Evolutionary conservation across 92 coral and sea anemone species (phyloP), one percentile per base, ranked within the genome.

Genomic region (Porites lobata): DNA sequence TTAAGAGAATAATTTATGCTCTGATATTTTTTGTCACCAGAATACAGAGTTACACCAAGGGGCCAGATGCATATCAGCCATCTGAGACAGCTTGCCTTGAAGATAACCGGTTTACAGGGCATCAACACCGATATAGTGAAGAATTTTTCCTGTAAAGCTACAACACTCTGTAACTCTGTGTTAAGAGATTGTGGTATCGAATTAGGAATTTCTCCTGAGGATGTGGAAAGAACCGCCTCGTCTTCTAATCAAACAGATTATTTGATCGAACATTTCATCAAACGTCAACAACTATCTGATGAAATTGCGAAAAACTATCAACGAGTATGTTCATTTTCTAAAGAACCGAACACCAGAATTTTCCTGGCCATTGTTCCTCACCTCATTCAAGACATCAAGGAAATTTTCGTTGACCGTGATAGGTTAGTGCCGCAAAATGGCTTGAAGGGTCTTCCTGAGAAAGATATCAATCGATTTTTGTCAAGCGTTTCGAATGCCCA

Each of bases 41-140:
- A 77, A 22, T 77, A 77, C 57, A 59, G 63, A 57, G 82, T 77
- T 9, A 78, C 70, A 17, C 15, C 38, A 78, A 64, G 83, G 65
- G 83, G 83, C 11, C 83, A 78, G 43, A 78, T 78, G 83, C 83
- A 78, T 9, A 62, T 77, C 54, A 62, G 56, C 43, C 10, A 58
- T n/a, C 17, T 77, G 24, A 61, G 82, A 32, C 51, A 78, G 7
- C 69, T 78, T 78, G 83, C 83, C n/a, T 9, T 8, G 14, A 64
- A 64, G 72, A 78, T 78, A 52, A 6, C 21, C 29, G 22, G 10
- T 17, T 20, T 43, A 32, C 8, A 78, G 9, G 17, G 43, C 72
- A 11, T 17, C 17, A 20, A 47, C 22, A 14, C n/a, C 20, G 59
- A n/a, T 6, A 20, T 63, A 22, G 52, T 15, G 18, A 65, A 19